Percentiles rank a stretch among this genome's conserved stretches.
Evolutionary conservation across 2,797 vertebrate genomes (phyloP).

Genomic region (Urophycis tenuis): DNA sequence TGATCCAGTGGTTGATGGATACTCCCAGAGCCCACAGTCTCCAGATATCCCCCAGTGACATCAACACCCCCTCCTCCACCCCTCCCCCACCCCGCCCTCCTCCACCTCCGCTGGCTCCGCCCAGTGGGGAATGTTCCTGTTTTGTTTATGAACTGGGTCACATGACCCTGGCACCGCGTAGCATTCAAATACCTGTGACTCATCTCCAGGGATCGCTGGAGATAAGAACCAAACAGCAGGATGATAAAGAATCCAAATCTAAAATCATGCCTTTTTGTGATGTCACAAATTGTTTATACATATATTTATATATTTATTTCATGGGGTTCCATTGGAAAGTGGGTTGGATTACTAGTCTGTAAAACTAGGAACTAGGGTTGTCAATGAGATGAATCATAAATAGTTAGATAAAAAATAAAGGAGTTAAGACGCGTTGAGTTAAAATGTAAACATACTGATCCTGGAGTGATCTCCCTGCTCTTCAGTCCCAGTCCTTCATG

Average conservation of each 20-base stretch:
- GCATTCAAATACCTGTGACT: neutral
- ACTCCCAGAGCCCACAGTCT: neutral
- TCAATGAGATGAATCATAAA: neutral
- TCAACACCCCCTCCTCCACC: neutral
- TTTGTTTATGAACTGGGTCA: neutral
- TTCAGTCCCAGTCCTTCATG: neutral
- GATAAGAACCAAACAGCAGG: neutral
- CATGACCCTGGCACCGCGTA: neutral
- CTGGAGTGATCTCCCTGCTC: neutral
- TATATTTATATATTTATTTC: too few relatives aligned
- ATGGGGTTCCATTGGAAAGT: too few relatives aligned
- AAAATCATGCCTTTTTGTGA: too few relatives aligned
- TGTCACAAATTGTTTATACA: too few relatives aligned
- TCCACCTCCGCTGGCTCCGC: neutral
- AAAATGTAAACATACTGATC: neutral
- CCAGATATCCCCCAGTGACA: slow-evolving; percentile 4
- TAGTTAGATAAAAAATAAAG: too few relatives aligned
- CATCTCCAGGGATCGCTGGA: neutral
- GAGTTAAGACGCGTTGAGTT: too few relatives aligned
- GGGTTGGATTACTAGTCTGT: too few relatives aligned
- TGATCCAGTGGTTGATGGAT: neutral
- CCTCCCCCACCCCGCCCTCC: neutral
- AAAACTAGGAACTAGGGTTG: too few relatives aligned
- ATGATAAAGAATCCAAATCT: neutral
- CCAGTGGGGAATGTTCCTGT: neutral